These are phyloP conservation scores for Notechis scutatus DNA, from an alignment of 2,113 vertebrate species.

Conservation along the genomic window DNA sequence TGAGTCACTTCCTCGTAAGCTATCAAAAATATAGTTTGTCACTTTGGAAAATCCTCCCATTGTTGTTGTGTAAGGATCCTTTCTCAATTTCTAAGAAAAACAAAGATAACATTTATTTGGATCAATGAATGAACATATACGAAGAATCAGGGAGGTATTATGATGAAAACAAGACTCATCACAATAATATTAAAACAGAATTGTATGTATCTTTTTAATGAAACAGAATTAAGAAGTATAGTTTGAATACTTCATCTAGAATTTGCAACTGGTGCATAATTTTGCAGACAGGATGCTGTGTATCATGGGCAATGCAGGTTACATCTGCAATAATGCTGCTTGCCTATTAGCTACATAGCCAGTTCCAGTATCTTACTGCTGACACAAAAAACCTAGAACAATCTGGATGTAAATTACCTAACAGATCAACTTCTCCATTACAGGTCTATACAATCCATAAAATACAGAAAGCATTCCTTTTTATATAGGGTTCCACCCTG, in stretches of 20 bases:
- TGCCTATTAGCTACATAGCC: not conserved
- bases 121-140: not conserved
- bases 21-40: constrained; percentile 92
- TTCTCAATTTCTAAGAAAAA: constrained; percentile 83
- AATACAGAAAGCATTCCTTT: not conserved
- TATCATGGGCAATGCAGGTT: not conserved
- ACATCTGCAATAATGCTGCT: not conserved
- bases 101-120: not conserved
- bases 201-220: not conserved
- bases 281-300: not conserved
- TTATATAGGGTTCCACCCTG: not conserved
- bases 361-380: not conserved
- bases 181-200: not conserved
- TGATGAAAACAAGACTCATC: not conserved
- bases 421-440: not conserved
- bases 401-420: not conserved
- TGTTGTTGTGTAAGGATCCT: constrained; percentile 88
- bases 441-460: not conserved
- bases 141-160: not conserved
- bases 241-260: not conserved
- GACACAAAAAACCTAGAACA: not conserved
- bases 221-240: not conserved
- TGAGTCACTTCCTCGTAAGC: constrained; percentile 79
- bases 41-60: constrained; percentile 94
- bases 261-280: not conserved